Evolutionary conservation across 2,888 invertebrate species (phyloP).

Genomic region (Luperina testacea): DNA sequence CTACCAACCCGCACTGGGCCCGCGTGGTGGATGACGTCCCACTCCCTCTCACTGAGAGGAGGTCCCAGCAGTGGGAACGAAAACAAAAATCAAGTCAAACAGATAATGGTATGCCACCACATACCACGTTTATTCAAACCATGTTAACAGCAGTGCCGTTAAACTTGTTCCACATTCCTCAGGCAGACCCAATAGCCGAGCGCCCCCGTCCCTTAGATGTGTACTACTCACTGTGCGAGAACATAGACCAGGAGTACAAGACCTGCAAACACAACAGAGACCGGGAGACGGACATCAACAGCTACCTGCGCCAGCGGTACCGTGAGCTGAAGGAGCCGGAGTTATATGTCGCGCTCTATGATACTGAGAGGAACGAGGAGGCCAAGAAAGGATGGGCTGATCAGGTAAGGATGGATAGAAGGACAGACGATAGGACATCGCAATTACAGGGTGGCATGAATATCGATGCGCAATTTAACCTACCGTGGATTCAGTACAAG

Average conservation of each 20-base stretch:
- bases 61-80: neutral
- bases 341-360: conserved; percentile 87
- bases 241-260: conserved; percentile 91
- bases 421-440: neutral
- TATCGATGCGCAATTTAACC: too few species aligned
- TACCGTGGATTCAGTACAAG: neutral
- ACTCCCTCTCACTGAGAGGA: too few species aligned
- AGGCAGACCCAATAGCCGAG: conserved; percentile 91
- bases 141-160: neutral
- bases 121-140: neutral
- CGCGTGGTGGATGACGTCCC: too few species aligned
- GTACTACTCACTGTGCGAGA: conserved; percentile 91
- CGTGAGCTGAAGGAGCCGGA: conserved; percentile 86
- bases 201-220: conserved; percentile 91
- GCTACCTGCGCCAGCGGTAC: conserved; percentile 81
- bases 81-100: neutral
- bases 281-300: conserved; percentile 82
- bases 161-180: conserved; percentile 5
- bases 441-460: neutral
- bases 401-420: conserved; percentile 76
- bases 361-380: conserved; percentile 88
- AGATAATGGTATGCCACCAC: neutral
- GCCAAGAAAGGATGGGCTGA: conserved; percentile 88
- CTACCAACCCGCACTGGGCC: neutral
- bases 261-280: conserved; percentile 89